These are phyloP conservation scores for Poeciliopsis turneri DNA, from an alignment of 2,797 vertebrate genomes.

Conservation along the genomic window DNA sequence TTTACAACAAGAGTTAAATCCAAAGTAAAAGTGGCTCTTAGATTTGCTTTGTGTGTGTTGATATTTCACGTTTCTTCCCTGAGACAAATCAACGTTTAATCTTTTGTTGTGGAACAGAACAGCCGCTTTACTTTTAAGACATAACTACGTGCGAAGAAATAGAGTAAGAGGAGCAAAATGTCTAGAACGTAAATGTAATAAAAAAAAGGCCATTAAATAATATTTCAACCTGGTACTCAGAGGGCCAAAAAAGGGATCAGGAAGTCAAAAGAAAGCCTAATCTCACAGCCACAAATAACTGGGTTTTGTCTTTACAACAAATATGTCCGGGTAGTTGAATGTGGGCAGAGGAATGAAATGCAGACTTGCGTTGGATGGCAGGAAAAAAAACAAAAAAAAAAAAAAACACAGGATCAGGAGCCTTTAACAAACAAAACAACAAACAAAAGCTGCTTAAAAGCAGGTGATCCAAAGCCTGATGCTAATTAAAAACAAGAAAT, in stretches of 20 bases:
- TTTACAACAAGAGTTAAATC: neutral
- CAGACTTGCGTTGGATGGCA: neutral
- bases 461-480: neutral
- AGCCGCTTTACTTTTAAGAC: neutral
- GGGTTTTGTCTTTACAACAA: neutral
- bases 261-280: neutral
- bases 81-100: neutral
- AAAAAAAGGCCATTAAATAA: neutral
- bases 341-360: neutral
- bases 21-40: neutral
- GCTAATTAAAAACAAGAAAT: slow-evolving; percentile 1
- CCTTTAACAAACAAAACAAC: neutral
- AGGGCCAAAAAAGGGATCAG: neutral
- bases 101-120: neutral
- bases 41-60: neutral
- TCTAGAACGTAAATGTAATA: neutral
- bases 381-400: neutral
- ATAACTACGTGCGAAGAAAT: neutral
- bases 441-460: neutral
- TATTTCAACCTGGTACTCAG: neutral
- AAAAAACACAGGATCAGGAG: neutral
- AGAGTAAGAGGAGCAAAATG: neutral
- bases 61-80: neutral
- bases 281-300: neutral
- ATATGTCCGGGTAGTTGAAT: neutral